phyloP scores from a whole-genome alignment of 2,797 vertebrate species.

The Thaleichthys pacificus region DNA sequence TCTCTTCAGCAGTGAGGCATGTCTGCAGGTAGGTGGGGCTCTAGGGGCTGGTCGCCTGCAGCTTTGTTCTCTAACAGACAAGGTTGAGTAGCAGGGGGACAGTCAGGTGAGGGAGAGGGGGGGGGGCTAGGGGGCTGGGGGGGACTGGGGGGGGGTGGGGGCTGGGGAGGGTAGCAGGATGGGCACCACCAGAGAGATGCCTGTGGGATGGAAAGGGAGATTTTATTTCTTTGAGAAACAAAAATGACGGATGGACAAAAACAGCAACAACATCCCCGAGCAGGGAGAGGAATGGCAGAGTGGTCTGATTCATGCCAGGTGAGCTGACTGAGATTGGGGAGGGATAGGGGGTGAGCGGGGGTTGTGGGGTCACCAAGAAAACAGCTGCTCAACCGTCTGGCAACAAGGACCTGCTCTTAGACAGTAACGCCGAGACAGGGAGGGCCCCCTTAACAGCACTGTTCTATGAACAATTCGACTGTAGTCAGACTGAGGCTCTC shows the following conservation, averaged over 20 bases:
- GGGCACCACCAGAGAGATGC: slow-evolving; percentile 62
- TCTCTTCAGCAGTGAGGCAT: neutral
- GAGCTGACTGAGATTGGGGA: slow-evolving; percentile 53
- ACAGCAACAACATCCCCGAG: neutral
- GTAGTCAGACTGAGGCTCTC: slow-evolving; percentile 52
- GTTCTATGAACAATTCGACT: slow-evolving; percentile 36
- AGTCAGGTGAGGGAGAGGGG: neutral
- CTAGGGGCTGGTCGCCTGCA: slow-evolving; percentile 20
- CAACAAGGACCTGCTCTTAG: slow-evolving; percentile 27
- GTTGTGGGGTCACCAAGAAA: slow-evolving; percentile 60
- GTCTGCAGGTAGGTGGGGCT: neutral
- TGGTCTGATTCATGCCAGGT: slow-evolving; percentile 59
- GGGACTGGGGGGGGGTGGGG: neutral
- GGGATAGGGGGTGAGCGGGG: slow-evolving; percentile 54
- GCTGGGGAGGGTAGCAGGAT: slow-evolving; percentile 34
- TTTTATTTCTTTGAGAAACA: slow-evolving; percentile 42
- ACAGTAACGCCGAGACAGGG: slow-evolving; percentile 48
- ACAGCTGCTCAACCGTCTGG: slow-evolving; percentile 62
- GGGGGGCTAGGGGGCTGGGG: slow-evolving; percentile 23
- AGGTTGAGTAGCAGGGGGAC: slow-evolving; percentile 10
- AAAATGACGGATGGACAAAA: neutral
- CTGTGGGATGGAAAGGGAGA: slow-evolving; percentile 42
- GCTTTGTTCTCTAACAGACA: slow-evolving; percentile 62
- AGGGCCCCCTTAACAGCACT: slow-evolving; percentile 27
- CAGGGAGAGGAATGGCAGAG: slow-evolving; percentile 1